Conservation (phyloP, 2,888 invertebrate species). For the Helleia helle region DNA sequence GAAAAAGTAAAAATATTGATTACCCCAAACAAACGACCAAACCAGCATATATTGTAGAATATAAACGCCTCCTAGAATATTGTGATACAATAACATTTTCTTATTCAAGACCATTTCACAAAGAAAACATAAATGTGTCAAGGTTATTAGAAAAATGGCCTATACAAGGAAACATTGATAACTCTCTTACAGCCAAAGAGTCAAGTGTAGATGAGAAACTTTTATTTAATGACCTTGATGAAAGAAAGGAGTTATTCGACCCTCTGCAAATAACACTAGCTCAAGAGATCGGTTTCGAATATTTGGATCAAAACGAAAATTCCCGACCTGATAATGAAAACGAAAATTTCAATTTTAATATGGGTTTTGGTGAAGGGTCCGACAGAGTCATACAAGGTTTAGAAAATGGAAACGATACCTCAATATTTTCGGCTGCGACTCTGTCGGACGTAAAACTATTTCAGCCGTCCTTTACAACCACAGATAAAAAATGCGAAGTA, state of each 20-base stretch:
- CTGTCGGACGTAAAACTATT: conserved; percentile 74
- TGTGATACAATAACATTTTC: conserved; percentile 53
- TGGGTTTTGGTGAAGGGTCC: conserved; percentile 75
- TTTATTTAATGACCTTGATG: conserved; percentile 32
- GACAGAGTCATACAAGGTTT: conserved; percentile 71
- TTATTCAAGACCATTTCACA: conserved; percentile 48
- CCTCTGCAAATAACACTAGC: conserved; percentile 39
- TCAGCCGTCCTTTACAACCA: conserved; percentile 64
- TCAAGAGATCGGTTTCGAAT: conserved; percentile 43
- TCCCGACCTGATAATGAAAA: conserved; percentile 28
- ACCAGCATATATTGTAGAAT: conserved; percentile 43
- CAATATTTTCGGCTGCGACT: conserved; percentile 71
- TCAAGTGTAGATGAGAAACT: conserved; percentile 20
- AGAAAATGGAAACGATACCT: conserved; percentile 43
- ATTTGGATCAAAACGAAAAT: conserved; percentile 33
- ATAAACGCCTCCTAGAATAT: conserved; percentile 43
- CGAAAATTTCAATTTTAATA: conserved; percentile 56
- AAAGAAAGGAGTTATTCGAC: conserved; percentile 25
- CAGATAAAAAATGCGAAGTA: conserved; percentile 27
- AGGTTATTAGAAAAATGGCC: conserved; percentile 44
- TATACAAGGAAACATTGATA: conserved; percentile 24
- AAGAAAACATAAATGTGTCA: conserved; percentile 43
- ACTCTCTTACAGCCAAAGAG: neutral
- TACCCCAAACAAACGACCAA: conserved; percentile 35
- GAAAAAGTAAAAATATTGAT: conserved; percentile 58